phyloP scores from a whole-genome alignment of 2,113 vertebrate species.

The Heterochromis multidens region DNA sequence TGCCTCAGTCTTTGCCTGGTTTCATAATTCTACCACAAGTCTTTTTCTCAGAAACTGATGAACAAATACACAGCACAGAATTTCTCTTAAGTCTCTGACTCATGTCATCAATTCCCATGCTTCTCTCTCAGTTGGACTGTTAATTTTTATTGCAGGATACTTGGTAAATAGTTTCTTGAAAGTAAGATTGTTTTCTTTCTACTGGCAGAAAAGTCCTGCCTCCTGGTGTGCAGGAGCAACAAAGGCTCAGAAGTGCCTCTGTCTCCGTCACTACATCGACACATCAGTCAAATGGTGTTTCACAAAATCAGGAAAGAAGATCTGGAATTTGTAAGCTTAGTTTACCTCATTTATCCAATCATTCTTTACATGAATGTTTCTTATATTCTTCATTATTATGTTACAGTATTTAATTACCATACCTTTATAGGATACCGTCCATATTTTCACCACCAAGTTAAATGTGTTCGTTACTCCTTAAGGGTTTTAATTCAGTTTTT shows the following conservation, averaged over 20 bases:
- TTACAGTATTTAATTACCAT: not conserved
- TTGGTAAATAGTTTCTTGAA: not conserved
- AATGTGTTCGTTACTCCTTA: not conserved
- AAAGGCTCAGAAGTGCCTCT: conserved; percentile 81
- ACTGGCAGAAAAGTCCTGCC: conserved; percentile 88
- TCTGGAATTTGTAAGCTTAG: conserved; percentile 85
- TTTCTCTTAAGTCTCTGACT: not conserved
- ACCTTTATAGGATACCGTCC: not conserved
- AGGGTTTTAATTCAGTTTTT: not conserved
- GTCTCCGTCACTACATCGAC: conserved; percentile 84
- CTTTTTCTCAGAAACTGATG: not conserved
- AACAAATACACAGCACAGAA: not conserved
- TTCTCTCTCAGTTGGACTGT: not conserved
- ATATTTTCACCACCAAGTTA: not conserved
- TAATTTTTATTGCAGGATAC: not conserved
- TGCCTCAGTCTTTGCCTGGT: not conserved
- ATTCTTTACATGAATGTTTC: not conserved
- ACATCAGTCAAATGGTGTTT: conserved; percentile 96
- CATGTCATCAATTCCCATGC: not conserved
- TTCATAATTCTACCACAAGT: not conserved
- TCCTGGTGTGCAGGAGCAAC: conserved; percentile 89
- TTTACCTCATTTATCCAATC: not conserved
- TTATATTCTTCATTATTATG: not conserved
- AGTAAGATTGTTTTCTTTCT: not conserved
- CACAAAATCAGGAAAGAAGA: conserved; percentile 97